A percentile compares a stretch with the other conserved stretches of the same genome.
phyloP scores from a whole-genome alignment of 2,797 vertebrate species.

The Cuculus canorus region DNA sequence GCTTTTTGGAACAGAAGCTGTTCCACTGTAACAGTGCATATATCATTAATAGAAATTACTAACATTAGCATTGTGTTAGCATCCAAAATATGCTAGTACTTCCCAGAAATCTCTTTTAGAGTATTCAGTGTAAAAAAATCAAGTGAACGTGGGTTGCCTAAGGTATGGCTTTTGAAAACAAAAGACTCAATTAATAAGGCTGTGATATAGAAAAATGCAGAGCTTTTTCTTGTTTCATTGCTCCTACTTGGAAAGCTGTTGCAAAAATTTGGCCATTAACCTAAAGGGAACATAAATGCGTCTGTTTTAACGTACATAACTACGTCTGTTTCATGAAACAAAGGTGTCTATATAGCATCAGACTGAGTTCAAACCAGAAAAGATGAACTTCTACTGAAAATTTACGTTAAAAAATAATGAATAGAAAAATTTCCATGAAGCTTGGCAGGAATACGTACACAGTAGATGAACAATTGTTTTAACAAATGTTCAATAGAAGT shows the following conservation, averaged over 20 bases:
- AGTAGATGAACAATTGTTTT: constrained; percentile 68
- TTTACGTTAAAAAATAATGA: constrained; percentile 22
- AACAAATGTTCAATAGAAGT: constrained; percentile 67
- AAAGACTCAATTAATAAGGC: neutral
- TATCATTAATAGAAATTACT: neutral
- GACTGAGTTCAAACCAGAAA: constrained; percentile 25
- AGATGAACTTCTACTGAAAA: constrained; percentile 20
- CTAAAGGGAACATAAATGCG: neutral
- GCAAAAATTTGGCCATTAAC: neutral
- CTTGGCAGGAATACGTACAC: constrained; percentile 53
- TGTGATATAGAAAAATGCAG: neutral
- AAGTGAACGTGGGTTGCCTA: neutral
- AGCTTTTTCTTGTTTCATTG: neutral
- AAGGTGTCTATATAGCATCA: neutral
- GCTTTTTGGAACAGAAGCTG: neutral
- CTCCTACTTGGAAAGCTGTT: neutral
- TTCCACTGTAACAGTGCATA: neutral
- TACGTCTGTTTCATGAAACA: constrained; percentile 1
- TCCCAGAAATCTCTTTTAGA: neutral
- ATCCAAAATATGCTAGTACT: neutral
- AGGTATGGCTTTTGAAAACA: neutral
- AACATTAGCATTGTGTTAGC: neutral
- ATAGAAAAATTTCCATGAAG: constrained; percentile 60
- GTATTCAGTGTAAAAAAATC: neutral
- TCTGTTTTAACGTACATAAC: neutral